These are phyloP conservation scores for Phytoseiulus persimilis DNA, from an alignment of 2,888 invertebrate species.

Conservation along the genomic window DNA sequence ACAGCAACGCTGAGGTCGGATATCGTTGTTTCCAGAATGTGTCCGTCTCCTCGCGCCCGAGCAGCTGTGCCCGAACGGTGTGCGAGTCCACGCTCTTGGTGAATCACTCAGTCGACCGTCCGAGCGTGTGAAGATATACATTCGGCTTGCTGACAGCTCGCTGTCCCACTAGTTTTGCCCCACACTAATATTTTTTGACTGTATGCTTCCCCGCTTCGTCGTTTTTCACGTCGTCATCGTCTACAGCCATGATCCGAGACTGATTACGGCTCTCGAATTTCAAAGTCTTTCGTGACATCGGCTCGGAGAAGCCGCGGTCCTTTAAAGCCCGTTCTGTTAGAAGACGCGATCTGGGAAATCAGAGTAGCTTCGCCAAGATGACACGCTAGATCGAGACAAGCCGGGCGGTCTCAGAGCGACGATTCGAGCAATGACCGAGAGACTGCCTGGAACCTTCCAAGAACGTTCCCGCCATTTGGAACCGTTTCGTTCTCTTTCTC, in stretches of 20 bases:
- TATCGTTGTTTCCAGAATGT: too few species aligned
- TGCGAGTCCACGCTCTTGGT: too few species aligned
- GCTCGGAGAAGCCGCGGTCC: neutral
- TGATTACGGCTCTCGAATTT: neutral
- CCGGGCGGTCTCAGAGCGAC: slow-evolving; percentile 5
- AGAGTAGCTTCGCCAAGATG: neutral
- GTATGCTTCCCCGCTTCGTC: neutral
- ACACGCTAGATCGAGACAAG: neutral
- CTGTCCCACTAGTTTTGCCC: too few species aligned
- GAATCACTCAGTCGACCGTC: too few species aligned
- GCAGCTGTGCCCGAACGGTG: too few species aligned
- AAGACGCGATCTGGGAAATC: neutral
- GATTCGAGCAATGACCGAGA: neutral
- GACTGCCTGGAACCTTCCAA: neutral
- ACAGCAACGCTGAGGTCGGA: too few species aligned
- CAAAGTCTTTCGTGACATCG: neutral
- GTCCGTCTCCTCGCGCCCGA: too few species aligned
- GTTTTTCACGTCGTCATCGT: neutral
- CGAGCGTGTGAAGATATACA: too few species aligned
- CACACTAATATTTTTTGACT: too few species aligned
- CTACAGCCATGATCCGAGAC: neutral
- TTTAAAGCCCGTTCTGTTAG: neutral
- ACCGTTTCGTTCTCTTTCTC: neutral
- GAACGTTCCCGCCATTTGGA: neutral
- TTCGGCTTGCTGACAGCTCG: too few species aligned